Conservation (phyloP, 2,113 vertebrate genomes). For the Hyaena hyaena region DNA sequence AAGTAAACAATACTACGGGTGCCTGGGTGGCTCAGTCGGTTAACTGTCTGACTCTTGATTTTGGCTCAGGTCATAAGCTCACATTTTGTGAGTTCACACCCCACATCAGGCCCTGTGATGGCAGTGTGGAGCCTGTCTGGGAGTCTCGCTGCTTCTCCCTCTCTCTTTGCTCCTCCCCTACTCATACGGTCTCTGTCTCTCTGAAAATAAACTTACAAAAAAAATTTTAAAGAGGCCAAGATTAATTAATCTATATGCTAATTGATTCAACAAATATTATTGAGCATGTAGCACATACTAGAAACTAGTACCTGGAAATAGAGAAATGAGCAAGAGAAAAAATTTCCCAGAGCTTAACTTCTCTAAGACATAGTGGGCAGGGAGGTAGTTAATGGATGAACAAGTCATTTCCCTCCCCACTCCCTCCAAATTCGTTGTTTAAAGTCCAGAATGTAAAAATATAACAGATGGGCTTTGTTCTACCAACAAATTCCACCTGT, state of each 20-base stretch:
- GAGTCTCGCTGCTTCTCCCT: too few relatives aligned
- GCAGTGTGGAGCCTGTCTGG: too few relatives aligned
- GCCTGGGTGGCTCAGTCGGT: too few relatives aligned
- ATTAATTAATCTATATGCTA: not conserved
- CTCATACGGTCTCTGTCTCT: too few relatives aligned
- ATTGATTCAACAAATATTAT: not conserved
- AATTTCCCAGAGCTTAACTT: not conserved
- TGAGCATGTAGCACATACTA: not conserved
- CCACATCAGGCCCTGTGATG: too few relatives aligned
- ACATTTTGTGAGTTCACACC: too few relatives aligned
- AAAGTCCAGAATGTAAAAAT: constrained; percentile 38
- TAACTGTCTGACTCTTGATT: too few relatives aligned
- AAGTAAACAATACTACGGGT: not conserved
- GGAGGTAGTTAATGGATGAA: not conserved
- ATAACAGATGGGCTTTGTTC: constrained; percentile 58
- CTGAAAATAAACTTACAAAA: too few relatives aligned
- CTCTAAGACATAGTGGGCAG: fast-evolving
- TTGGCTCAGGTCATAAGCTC: too few relatives aligned
- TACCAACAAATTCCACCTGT: constrained; percentile 57
- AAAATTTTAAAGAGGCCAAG: not conserved
- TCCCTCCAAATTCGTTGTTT: not conserved
- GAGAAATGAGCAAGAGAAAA: not conserved
- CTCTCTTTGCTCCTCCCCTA: too few relatives aligned
- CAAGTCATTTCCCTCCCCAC: not conserved
- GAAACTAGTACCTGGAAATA: not conserved